Evolutionary conservation across 2,797 vertebrate genomes (phyloP), one percentile per base, ranked within the genome.

Genomic region (Enteromius argenteus): DNA sequence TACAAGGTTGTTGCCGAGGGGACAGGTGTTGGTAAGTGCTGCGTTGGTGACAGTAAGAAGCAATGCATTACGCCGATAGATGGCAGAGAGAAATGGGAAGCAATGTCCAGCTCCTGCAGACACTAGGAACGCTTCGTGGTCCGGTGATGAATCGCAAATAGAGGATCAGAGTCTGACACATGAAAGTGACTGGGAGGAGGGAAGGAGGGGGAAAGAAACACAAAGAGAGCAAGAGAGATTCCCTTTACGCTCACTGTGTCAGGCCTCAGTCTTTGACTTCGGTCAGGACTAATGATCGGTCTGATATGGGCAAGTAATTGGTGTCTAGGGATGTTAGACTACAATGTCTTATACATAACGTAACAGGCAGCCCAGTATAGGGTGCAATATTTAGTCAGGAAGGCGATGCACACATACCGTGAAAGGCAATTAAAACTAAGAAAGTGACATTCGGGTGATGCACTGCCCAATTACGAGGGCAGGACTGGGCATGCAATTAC

Each of bases 141-240:
- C 49, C 19, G 30, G 44, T 86, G 85, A 88, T 80, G 83, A 81
- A 86, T 82, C 37, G 67, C 81, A 84, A 83, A 83, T 81, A 80
- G 64, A 83, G 53, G 75, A 56, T 82, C 79, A 68, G 49, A 68
- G 71, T 71, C 69, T 79, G 69, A 37, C 53, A 85, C 79, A 87
- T 87, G 62, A 87, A 87, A 87, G 75, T 64, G 60, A 78, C 39
- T 15, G 19, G 74, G 84, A 76, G 83, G 83, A 79, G 32, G 62
- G 32, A 64, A 66, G 56, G 44, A 62, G 56, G 27, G 73, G 73
- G 35, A 56, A 44, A 60, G 21, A 66, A 46, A 56, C 17, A 62
- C 56, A 60, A 69, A 80, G 73, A 76, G 51, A 69, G 49, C 17
- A 11, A 84, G 49, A 85, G 58, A 42, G 77, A 66, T 62, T 68